Evolutionary conservation across 2,888 invertebrate species (phyloP).

Genomic region (Metellina segmentata): DNA sequence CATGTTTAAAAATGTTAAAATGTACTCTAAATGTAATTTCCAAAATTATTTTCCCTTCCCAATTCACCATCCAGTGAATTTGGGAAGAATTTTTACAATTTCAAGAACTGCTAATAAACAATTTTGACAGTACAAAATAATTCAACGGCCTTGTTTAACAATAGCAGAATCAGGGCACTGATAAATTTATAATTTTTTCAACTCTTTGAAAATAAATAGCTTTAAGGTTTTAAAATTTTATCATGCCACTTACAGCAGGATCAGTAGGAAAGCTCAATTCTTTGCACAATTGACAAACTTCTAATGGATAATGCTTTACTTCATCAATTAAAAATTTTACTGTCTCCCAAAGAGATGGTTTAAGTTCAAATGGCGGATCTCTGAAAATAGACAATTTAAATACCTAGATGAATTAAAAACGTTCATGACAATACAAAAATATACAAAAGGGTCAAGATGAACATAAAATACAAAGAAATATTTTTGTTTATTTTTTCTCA

Average conservation of each 20-base stretch:
- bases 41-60: too few relatives aligned
- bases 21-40: too few relatives aligned
- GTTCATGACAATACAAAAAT: not conserved
- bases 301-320: constrained; percentile 84
- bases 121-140: too few relatives aligned
- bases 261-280: constrained; percentile 85
- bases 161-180: too few relatives aligned
- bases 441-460: not conserved
- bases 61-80: too few relatives aligned
- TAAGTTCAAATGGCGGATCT: constrained; percentile 84
- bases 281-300: constrained; percentile 86
- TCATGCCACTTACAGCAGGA: constrained; percentile 78
- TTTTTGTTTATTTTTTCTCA: not conserved
- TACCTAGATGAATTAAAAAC: not conserved
- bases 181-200: not conserved
- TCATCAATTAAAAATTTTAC: constrained; percentile 85
- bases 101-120: too few relatives aligned
- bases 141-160: too few relatives aligned
- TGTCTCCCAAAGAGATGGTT: constrained; percentile 85
- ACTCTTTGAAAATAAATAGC: not conserved
- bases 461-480: not conserved
- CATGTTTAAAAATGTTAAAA: too few relatives aligned
- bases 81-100: too few relatives aligned
- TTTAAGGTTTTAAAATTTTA: not conserved
- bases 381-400: constrained; percentile 27